These are phyloP conservation scores for Clarias laeviceps DNA, from an alignment of 2,797 vertebrate genomes.

Conservation along the genomic window DNA sequence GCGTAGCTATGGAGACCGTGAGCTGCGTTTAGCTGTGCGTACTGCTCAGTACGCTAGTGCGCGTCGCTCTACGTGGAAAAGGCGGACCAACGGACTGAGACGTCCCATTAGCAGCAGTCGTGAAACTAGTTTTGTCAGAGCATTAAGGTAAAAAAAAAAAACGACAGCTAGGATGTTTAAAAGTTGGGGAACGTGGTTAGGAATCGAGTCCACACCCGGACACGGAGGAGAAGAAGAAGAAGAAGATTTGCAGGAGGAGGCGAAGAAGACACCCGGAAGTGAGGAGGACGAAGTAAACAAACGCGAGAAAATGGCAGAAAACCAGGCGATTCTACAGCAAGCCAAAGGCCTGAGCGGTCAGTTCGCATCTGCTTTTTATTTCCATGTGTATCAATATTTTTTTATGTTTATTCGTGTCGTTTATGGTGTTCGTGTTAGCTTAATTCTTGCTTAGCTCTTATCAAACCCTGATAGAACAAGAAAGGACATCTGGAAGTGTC, in stretches of 20 bases:
- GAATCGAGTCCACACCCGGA: slow-evolving; percentile 17
- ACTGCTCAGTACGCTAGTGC: neutral
- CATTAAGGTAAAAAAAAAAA: neutral
- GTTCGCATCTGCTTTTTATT: neutral
- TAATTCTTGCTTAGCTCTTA: too few relatives aligned
- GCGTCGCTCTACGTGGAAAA: slow-evolving; percentile 17
- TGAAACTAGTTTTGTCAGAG: neutral
- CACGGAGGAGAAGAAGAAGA: too few relatives aligned
- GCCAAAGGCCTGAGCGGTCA: slow-evolving; percentile 71
- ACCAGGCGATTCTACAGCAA: slow-evolving; percentile 10
- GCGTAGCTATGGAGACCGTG: neutral
- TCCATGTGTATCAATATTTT: neutral
- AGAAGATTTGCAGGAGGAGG: too few relatives aligned
- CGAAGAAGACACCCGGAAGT: slow-evolving; percentile 14
- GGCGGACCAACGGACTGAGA: slow-evolving; percentile 20
- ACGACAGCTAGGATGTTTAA: slow-evolving; percentile 32
- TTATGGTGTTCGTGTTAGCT: neutral
- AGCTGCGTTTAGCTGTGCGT: neutral
- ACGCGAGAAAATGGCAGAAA: neutral
- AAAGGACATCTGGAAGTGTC: neutral
- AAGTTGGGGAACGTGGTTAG: slow-evolving; percentile 45
- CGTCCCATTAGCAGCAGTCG: neutral
- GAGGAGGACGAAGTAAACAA: slow-evolving; percentile 36
- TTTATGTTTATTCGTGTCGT: neutral
- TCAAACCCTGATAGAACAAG: neutral